A percentile compares a stretch with the other conserved stretches of the same genome.
Conservation (phyloP, 2,888 invertebrate genomes). For the Sinohyriopsis cumingii region DNA sequence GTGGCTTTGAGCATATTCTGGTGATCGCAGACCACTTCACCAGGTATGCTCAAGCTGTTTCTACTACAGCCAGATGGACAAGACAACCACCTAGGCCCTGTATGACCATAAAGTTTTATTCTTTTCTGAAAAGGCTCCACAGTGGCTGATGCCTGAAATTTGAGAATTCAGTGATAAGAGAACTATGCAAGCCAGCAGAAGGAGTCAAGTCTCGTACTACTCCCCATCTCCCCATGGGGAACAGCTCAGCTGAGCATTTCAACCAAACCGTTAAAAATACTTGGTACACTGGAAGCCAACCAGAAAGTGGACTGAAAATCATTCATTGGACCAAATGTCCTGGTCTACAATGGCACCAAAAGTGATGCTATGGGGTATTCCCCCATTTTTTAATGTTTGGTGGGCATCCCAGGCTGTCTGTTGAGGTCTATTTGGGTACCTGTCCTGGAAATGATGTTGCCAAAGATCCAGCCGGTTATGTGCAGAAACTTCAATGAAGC, state of each 20-base stretch:
- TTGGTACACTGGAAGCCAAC: constrained; percentile 14
- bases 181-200: constrained; percentile 3
- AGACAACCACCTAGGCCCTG: no score
- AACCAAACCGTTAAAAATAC: constrained; percentile 19
- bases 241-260: constrained; percentile 18
- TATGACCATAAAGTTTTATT: constrained; percentile 10
- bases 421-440: no score
- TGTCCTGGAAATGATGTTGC: no score
- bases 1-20: not conserved
- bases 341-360: constrained; percentile 17
- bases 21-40: no score
- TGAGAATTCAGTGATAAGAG: constrained; percentile 21
- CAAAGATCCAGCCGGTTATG: no score
- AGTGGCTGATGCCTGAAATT: constrained; percentile 18
- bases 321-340: constrained; percentile 7
- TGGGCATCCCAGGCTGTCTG: not conserved
- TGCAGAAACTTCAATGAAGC: not conserved
- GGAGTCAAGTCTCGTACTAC: constrained; percentile 16
- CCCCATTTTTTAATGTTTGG: constrained; percentile 21
- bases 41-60: constrained; percentile 1
- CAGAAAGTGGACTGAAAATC: constrained; percentile 13
- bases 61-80: constrained; percentile 14
- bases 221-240: constrained; percentile 19
- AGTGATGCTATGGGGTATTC: constrained; percentile 13
- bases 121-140: constrained; percentile 19